Evolutionary conservation across 2,113 vertebrate species (phyloP).

Genomic region (Microtus montanus): DNA sequence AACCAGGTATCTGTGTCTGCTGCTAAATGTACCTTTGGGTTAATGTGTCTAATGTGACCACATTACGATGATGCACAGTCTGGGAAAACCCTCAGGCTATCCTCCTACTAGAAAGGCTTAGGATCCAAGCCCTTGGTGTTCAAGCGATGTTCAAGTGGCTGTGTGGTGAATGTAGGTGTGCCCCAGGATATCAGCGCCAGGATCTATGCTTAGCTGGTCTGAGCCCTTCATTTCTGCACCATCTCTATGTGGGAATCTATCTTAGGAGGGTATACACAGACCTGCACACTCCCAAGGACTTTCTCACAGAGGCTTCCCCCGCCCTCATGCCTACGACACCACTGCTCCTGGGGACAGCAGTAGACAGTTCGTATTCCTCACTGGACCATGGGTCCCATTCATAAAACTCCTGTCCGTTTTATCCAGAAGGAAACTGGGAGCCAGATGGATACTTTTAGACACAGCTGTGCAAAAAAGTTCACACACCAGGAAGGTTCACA

Average conservation of each 20-base stretch:
- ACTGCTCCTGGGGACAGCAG: background rate
- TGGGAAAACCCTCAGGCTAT: background rate
- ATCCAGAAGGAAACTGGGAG: background rate
- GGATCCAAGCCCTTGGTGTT: background rate
- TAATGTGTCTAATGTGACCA: background rate
- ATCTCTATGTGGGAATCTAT: background rate
- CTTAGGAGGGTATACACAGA: background rate
- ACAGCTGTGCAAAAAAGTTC: background rate
- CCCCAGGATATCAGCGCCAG: background rate
- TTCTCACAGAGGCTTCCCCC: background rate
- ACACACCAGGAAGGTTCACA: too few species aligned
- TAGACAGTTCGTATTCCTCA: too few species aligned
- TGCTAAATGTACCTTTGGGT: background rate
- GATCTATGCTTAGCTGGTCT: background rate
- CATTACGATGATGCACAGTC: background rate
- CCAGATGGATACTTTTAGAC: background rate
- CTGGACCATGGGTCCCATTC: background rate
- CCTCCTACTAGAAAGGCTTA: background rate
- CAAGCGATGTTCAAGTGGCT: too few species aligned
- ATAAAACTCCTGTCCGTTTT: background rate
- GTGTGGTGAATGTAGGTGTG: background rate
- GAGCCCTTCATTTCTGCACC: too few species aligned
- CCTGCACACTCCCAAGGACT: background rate
- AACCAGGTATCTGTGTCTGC: background rate
- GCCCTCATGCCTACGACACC: background rate